Evolutionary conservation across 1,140 invertebrate species (phyloP), one percentile per base, ranked within the genome.

Genomic region (Pseudomyrmex flavicornis): DNA sequence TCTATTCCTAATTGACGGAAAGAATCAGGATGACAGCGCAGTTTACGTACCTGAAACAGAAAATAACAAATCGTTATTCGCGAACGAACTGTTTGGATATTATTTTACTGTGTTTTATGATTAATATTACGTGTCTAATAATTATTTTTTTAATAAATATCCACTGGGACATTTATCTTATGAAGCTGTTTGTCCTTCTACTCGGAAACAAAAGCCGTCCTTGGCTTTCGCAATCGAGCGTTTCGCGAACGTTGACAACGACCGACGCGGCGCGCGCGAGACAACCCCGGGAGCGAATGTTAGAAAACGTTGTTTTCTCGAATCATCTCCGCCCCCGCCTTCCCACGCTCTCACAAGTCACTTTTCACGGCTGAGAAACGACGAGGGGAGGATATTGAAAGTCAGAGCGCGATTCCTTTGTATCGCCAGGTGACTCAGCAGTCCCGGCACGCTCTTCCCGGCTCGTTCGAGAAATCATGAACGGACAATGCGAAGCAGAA

Each of bases 391-490:
- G 46, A 84, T 66, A 83, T 88, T 77, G 86, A 73, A 85, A 88
- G 86, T 88, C 83, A 73, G 68, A 48, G 12, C 70, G 70, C 72
- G 87, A 88, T 88, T 70, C 70, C 74, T 77, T 70, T 85, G 86
- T 88, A 88, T 88, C 79, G 77, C 83, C 62, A 83, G 83, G 87
- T 88, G 87, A 88, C 87, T 88, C 86, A 69, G 74, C 83, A 88
- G 72, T 88, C 83, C 61, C 75, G 69, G 83, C 87, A 88, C 86
- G 86, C 87, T 80, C 59, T 73, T 66, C 62, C 72, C 62, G 73
- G 76, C 76, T 86, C 86, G 74, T 79, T 68, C 63, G 84, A 89
- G 76, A 89, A 84, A 89, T 88, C 80, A 82, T 79, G 83, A 73
- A 79, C 70, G 84, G 65, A 65, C 59, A 61, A 72, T 69, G 56